Base-by-base conservation (phyloP, 2,888 invertebrate genomes). In the Parnassius mnemosyne region DNA sequence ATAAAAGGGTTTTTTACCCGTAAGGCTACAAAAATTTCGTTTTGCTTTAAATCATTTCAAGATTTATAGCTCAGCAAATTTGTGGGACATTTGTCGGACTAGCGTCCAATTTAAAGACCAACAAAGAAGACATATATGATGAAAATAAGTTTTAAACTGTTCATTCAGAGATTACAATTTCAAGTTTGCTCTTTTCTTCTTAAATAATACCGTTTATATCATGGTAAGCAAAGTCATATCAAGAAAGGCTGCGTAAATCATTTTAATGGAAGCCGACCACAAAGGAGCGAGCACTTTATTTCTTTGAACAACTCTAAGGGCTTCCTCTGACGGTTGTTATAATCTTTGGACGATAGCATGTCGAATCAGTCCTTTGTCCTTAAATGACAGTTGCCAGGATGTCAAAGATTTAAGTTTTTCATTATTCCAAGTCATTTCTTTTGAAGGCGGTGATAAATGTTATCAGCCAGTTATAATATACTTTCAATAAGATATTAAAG, bases 221-320 rank as follows among this genome's bases (percentile, higher is more conserved):
- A 25, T 12, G 20, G 44, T 41, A 34, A 54, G 9, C 41, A 47
- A 44, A 54, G 49, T 55, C 13, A 46, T 11, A 43, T 57, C 47
- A 61, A 47, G 61, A n/a, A 53, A 57, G 41, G 49, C 25, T 13
- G 20, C 61, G 61, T 57, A 62, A 62, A 62, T 62, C 57, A 62
- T 46, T 47, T 57, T 62, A 57, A 57, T 62, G 53, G 53, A 57
- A 57, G 53, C 25, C 53, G 47, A 10, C 53, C 53, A 62, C 61
- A 62, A 62, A 57, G 43, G 49, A 43, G 42, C 46, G 61, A 65
- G 70, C 67, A 67, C 69, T 71, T 66, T 66, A 62, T 62, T 61
- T 52, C 56, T 66, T 69, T 71, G 67, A 69, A 70, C 68, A 69
- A 66, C 65, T 67, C 64, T 63, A 53, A 66, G 65, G 65, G 66